A percentile compares a stretch with the other conserved stretches of the same genome.
These are phyloP conservation scores for Geotrypetes seraphini DNA, from an alignment of 2,797 vertebrate genomes.

Conservation along the genomic window DNA sequence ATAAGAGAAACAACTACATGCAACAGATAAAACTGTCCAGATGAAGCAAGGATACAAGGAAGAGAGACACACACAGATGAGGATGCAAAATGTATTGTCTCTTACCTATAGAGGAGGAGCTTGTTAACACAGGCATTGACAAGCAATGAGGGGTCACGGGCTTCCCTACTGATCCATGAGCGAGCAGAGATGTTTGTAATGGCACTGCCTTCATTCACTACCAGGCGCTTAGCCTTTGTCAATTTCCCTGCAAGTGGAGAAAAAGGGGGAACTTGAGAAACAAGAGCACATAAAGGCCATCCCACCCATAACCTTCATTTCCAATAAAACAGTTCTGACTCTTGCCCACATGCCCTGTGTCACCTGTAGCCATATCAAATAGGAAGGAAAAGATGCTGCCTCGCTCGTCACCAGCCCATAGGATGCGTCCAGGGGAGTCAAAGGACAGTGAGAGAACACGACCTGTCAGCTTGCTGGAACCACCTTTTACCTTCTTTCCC, in stretches of 20 bases:
- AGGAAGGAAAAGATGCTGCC: conserved; percentile 90
- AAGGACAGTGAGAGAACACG: conserved; percentile 83
- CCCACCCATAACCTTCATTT: neutral
- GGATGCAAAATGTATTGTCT: too few relatives aligned
- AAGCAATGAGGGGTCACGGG: conserved; percentile 82
- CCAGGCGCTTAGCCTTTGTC: conserved; percentile 83
- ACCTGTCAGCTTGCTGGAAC: conserved; percentile 82
- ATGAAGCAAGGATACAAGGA: too few relatives aligned
- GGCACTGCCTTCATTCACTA: conserved; percentile 81
- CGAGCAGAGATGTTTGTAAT: conserved; percentile 86
- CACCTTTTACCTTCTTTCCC: conserved; percentile 86
- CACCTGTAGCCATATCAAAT: conserved; percentile 89
- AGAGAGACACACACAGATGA: too few relatives aligned
- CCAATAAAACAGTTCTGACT: neutral
- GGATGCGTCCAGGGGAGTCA: conserved; percentile 78
- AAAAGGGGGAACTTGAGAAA: neutral
- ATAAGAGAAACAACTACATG: too few relatives aligned
- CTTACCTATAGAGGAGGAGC: conserved; percentile 81
- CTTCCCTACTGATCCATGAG: conserved; percentile 89
- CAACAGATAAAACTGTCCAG: too few relatives aligned
- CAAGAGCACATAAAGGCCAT: accelerated
- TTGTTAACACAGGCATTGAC: conserved; percentile 86
- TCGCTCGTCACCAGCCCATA: conserved; percentile 84
- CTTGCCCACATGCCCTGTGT: neutral
- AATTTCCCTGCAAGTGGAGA: conserved; percentile 65